Evolutionary conservation across 2,797 vertebrate genomes (phyloP), one percentile per base, ranked within the genome.

Genomic region (Cynopterus sphinx): DNA sequence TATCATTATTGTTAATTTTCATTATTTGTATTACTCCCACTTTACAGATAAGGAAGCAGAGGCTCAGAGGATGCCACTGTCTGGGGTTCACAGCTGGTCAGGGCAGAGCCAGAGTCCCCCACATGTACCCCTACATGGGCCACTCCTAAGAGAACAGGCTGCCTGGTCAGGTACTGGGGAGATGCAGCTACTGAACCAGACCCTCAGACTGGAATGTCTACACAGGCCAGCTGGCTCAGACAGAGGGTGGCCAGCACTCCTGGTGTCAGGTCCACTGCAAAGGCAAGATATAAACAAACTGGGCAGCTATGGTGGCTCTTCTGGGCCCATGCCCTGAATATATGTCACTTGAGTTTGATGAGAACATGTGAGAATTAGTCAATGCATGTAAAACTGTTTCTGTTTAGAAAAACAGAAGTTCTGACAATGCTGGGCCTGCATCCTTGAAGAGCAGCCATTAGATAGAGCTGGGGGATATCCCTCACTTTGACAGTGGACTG

Each of bases 321-420:
- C 12, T 22, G n/a, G 53, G 63, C 24, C 43, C 12, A 0, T 22
- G 36, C 39, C 59, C 28, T 12, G 28, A 15, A 16, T 12, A 6
- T 21, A 6, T 2, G 8, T 28, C 19, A 9, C 17, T 4, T n/a
- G 75, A 28, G 53, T 33, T n/a, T 67, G 31, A 53, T 9, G 9
- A n/a, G 4, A 1, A 31, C 43, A 6, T 0, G 0, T 41, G 24
- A 28, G 8, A 53, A 22, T 33, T 3, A 1, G 21, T 11, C 63
- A 13, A 3, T 9, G 63, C 6, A 2, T 8, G 6, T 36, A 5
- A 28, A 53, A 36, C 31, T 43, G n/a, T 26, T 53, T 39, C 61
- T 77, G 77, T 36, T 31, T 24, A 33, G 31, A 77, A 26, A 49
- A n/a, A 9, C 33, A 68, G 67, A 43, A 36, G 73, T 17, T 41